These are phyloP conservation scores for Margarornis squamiger DNA, from an alignment of 2,797 vertebrate species.

Conservation along the genomic window DNA sequence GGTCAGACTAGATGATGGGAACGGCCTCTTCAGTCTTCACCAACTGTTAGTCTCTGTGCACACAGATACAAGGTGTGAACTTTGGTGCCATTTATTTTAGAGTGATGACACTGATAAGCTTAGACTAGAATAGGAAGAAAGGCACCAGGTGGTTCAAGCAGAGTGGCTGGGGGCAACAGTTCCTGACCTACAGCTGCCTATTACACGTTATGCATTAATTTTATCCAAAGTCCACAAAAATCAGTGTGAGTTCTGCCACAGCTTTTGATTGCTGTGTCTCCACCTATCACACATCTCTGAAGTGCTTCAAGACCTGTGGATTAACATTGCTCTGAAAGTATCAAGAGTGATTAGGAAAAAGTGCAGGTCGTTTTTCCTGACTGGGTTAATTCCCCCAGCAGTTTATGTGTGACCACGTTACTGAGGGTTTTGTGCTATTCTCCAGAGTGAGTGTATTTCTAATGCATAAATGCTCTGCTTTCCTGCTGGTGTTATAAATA, in stretches of 20 bases:
- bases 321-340: not conserved
- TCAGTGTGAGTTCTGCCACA: not conserved
- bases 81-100: not conserved
- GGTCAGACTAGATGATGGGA: not conserved
- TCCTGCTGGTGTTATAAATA: not conserved
- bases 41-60: not conserved
- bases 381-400: not conserved
- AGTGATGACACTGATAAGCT: not conserved
- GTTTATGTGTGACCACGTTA: not conserved
- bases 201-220: accelerated
- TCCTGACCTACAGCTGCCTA: not conserved
- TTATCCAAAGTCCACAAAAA: not conserved
- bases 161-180: not conserved
- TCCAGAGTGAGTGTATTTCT: not conserved
- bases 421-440: not conserved
- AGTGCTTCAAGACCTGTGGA: not conserved
- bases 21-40: not conserved
- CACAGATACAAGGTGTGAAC: not conserved
- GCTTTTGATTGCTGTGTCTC: not conserved
- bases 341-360: not conserved
- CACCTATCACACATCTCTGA: not conserved
- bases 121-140: not conserved
- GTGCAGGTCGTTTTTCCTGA: not conserved
- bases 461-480: not conserved
- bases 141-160: not conserved